phyloP scores from a whole-genome alignment of 2,113 vertebrate species.

The Plecotus auritus region DNA sequence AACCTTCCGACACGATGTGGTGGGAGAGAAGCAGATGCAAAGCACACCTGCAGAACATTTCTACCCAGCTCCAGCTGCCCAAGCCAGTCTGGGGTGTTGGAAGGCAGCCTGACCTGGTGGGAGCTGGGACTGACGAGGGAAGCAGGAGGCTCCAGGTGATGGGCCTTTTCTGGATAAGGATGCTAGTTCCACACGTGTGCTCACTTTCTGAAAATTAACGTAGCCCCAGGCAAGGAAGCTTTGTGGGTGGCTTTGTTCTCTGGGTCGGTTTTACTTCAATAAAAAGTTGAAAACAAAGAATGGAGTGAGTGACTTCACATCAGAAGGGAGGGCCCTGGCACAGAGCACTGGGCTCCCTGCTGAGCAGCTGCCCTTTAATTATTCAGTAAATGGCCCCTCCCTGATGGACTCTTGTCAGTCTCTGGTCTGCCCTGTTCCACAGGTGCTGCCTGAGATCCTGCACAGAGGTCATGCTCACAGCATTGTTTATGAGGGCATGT shows the following conservation, averaged over 20 bases:
- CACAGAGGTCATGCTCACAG: rapidly evolving
- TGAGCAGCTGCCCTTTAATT: background rate
- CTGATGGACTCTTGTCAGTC: too few relatives aligned
- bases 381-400: background rate
- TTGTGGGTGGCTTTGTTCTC: rapidly evolving
- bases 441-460: background rate
- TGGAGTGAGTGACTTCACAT: background rate
- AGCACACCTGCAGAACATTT: background rate
- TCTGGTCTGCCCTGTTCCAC: background rate
- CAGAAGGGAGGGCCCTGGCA: background rate
- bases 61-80: background rate
- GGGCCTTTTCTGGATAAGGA: background rate
- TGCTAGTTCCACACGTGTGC: background rate
- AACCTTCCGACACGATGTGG: background rate
- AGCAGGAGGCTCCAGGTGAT: too few relatives aligned
- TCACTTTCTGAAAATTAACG: background rate
- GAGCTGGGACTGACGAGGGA: background rate
- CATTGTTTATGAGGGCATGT: background rate
- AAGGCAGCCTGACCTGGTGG: background rate
- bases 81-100: rapidly evolving
- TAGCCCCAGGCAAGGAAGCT: background rate
- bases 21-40: background rate
- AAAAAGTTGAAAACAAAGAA: background rate
- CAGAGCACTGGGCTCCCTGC: background rate
- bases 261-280: background rate